phyloP scores from a whole-genome alignment of 1,140 invertebrate species.

The Nautilus pompilius region DNA sequence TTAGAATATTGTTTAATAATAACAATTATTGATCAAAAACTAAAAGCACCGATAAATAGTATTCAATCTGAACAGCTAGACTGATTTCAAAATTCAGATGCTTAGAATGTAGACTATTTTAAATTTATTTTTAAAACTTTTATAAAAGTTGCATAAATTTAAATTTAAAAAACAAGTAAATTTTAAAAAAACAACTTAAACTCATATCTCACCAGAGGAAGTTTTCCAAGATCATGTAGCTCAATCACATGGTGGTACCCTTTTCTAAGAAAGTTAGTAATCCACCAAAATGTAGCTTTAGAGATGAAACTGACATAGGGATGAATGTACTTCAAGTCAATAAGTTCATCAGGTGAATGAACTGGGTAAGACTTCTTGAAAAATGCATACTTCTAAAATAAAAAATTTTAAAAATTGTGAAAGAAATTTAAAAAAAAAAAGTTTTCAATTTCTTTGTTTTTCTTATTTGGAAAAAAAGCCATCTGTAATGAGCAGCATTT shows the following conservation, averaged over 20 bases:
- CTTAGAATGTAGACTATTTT: too few species aligned
- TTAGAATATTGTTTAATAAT: too few species aligned
- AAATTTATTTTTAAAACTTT: neutral
- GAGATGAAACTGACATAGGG: slow-evolving; percentile 66
- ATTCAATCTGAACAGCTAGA: too few species aligned
- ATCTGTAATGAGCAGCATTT: too few species aligned
- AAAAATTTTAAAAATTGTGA: neutral
- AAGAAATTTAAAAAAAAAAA: too few species aligned
- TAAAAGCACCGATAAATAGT: too few species aligned
- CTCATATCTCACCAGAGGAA: slow-evolving; percentile 61
- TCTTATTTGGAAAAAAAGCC: too few species aligned
- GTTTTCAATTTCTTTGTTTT: too few species aligned
- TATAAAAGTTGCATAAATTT: neutral
- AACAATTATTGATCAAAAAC: too few species aligned
- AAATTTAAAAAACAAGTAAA: neutral
- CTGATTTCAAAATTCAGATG: too few species aligned
- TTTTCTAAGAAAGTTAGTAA: slow-evolving; percentile 65
- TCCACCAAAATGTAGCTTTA: slow-evolving; percentile 75
- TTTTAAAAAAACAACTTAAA: neutral
- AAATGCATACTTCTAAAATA: slow-evolving; percentile 44
- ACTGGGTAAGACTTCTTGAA: slow-evolving; percentile 33
- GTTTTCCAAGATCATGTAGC: slow-evolving; percentile 67
- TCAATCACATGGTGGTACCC: slow-evolving; percentile 69
- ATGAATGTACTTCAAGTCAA: slow-evolving; percentile 56
- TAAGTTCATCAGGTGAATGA: slow-evolving; percentile 32